Evolutionary conservation across 2,888 invertebrate species (phyloP).

Genomic region (Ashinkailepas kermadecensis): DNA sequence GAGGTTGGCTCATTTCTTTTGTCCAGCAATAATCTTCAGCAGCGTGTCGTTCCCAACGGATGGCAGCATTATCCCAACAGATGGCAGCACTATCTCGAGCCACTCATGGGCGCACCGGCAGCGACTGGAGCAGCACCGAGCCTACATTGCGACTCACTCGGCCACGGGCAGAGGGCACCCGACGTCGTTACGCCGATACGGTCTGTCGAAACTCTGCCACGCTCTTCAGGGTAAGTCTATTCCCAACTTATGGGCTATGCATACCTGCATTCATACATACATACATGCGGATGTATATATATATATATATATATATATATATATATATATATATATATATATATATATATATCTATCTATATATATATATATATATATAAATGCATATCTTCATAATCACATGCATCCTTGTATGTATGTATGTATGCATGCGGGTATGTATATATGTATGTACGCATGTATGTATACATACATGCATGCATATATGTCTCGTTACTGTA

Average conservation of each 20-base stretch:
- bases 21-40: too few relatives aligned
- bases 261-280: slow-evolving; percentile 28
- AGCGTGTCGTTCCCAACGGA: too few relatives aligned
- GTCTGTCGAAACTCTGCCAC: too few relatives aligned
- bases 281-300: slow-evolving; percentile 28
- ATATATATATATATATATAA: slow-evolving; percentile 26
- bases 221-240: too few relatives aligned
- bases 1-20: too few relatives aligned
- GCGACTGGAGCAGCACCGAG: too few relatives aligned
- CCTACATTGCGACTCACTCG: too few relatives aligned
- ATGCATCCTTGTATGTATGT: slow-evolving; percentile 25
- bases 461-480: slow-evolving; percentile 21
- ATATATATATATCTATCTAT: slow-evolving; percentile 19
- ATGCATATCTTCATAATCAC: slow-evolving; percentile 23
- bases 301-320: slow-evolving; percentile 28
- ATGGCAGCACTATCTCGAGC: too few relatives aligned
- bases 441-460: slow-evolving; percentile 27
- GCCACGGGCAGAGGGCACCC: too few relatives aligned
- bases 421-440: slow-evolving; percentile 25
- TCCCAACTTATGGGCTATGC: not conserved
- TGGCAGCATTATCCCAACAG: too few relatives aligned
- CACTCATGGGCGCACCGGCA: too few relatives aligned
- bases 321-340: slow-evolving; percentile 24
- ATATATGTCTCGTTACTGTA: not conserved
- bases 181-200: too few relatives aligned